A percentile compares a stretch with the other conserved stretches of the same genome.
These are phyloP conservation scores for Drosophila funebris DNA, from an alignment of 1,140 invertebrate species.

Conservation along the genomic window DNA sequence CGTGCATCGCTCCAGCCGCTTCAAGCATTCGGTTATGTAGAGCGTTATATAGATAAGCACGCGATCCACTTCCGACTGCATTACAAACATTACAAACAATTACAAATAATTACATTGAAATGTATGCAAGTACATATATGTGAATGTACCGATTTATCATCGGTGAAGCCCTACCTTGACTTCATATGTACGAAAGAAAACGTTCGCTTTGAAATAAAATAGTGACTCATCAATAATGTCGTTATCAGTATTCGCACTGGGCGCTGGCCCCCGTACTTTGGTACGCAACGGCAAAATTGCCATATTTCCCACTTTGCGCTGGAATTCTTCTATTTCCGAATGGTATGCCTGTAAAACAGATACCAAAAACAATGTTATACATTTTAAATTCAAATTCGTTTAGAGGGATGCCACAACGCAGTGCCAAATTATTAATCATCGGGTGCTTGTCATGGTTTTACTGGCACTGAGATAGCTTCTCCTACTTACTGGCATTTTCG, in stretches of 20 bases:
- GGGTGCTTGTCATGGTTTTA: background rate
- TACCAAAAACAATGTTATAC: conserved; percentile 28
- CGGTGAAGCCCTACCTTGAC: conserved; percentile 90
- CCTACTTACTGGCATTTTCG: conserved; percentile 43
- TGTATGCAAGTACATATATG: background rate
- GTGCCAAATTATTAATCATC: conserved; percentile 21
- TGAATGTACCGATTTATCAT: background rate
- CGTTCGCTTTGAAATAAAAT: conserved; percentile 99
- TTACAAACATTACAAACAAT: conserved; percentile 1
- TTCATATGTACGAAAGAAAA: conserved; percentile 99
- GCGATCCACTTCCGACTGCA: conserved; percentile 95
- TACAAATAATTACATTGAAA: background rate
- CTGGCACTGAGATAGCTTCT: background rate
- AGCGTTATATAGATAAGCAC: conserved; percentile 98
- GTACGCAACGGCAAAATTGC: conserved; percentile 96
- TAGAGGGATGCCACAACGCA: no score
- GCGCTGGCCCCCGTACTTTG: conserved; percentile 93
- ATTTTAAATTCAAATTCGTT: conserved; percentile 17
- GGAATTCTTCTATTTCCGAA: conserved; percentile 91
- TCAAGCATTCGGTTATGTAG: conserved; percentile 99
- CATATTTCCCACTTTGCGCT: conserved; percentile 94
- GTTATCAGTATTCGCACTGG: conserved; percentile 87
- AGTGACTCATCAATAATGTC: conserved; percentile 99
- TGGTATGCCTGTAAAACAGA: conserved; percentile 92
- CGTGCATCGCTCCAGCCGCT: conserved; percentile 95